Evolutionary conservation across 1,140 invertebrate genomes (phyloP), one percentile per base, ranked within the genome.

Genomic region (Drosophila rufa): DNA sequence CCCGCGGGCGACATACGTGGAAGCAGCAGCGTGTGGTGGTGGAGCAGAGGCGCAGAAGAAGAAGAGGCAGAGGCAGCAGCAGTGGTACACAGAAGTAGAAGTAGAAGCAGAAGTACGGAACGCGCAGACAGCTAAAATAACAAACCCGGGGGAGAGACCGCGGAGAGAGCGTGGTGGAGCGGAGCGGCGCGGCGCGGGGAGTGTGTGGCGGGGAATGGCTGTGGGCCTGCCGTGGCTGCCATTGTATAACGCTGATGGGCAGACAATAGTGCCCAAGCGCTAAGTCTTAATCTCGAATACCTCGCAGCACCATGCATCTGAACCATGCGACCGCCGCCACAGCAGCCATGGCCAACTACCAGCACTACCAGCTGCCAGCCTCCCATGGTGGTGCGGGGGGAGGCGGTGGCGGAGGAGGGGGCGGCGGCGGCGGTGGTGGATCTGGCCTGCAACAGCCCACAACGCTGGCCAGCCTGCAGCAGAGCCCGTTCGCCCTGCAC

Each of bases 331-430:
- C 91, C 53, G 90, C 90, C 25, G 90, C 90, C 22, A 74, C 91
- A 71, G 84, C 90, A 76, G 91, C 91, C 60, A 92, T 92, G 90
- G 85, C 91, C 48, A 92, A 91, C 55, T 92, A 92, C 66, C 91
- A 92, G 68, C 91, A 92, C 64, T 92, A 92, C 61, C 91, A 92
- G 67, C 78, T 92, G 46, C 66, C 91, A 43, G 48, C 67, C 19
- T 91, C 80, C 27, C 91, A 92, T 36, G 69, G 83, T 22, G 84
- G 64, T 2, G 78, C 58, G 0, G 74, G 70, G 1, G 55, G 61
- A 3, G 42, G 46, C 5, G 60, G 62, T 2, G 76, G 80, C 1
- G 75, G 59, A 11, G 57, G 64, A 7, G 48, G 27, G 0, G 58
- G 46, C 2, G 60, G 77, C 1, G 64, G 57, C 9, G 77, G 77